Percentiles rank a stretch among this genome's conserved stretches.
phyloP scores from a whole-genome alignment of 2,113 vertebrate genomes.

The Sclerurus mexicanus region DNA sequence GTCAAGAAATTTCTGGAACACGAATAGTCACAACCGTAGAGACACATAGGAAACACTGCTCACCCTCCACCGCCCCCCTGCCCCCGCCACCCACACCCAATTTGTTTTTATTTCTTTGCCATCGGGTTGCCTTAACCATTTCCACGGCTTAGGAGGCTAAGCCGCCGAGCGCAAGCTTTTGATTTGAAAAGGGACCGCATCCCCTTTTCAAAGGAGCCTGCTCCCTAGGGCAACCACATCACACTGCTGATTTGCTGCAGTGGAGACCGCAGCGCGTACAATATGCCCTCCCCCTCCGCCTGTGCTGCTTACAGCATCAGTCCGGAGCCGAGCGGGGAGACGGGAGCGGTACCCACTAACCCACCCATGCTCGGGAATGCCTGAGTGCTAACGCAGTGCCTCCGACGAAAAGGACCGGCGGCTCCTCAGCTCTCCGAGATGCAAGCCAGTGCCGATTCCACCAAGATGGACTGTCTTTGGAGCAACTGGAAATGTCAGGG shows the following conservation, averaged over 20 bases:
- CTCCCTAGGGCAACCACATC: constrained; percentile 71
- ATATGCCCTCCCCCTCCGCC: constrained; percentile 74
- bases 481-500: constrained; percentile 98
- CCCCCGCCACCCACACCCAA: background rate
- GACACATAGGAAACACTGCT: background rate
- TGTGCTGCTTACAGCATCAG: constrained; percentile 74
- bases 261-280: constrained; percentile 84
- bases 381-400: constrained; percentile 75
- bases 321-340: constrained; percentile 68
- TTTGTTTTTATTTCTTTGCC: background rate
- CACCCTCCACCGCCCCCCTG: too few species aligned
- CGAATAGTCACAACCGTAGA: background rate
- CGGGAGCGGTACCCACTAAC: constrained; percentile 45
- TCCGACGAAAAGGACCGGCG: constrained; percentile 59
- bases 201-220: constrained; percentile 68
- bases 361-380: constrained; percentile 81
- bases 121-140: constrained; percentile 44
- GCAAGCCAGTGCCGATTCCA: constrained; percentile 91
- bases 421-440: constrained; percentile 76
- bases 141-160: constrained; percentile 3
- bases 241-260: constrained; percentile 87
- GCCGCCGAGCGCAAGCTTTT: constrained; percentile 32
- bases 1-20: constrained; percentile 73
- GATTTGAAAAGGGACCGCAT: constrained; percentile 66
- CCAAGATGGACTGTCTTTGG: constrained; percentile 95